Evolutionary conservation across 2,113 vertebrate genomes (phyloP).

Genomic region (Chionodraco myersi): DNA sequence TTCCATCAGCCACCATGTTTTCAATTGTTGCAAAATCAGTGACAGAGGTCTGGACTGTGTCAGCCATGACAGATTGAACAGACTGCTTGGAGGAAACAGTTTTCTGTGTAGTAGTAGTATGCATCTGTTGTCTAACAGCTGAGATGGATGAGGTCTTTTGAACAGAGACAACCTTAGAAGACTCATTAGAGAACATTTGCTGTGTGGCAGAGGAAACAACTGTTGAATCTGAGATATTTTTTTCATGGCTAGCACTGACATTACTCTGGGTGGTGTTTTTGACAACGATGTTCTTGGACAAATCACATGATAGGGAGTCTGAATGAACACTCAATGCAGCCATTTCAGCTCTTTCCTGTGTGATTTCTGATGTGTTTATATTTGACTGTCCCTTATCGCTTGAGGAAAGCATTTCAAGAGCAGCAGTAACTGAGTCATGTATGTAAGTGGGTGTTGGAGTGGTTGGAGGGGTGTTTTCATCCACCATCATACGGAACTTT

Average conservation of each 20-base stretch:
- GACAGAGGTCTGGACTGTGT: conserved; percentile 53
- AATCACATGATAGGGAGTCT: conserved; percentile 59
- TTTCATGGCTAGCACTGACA: conserved; percentile 58
- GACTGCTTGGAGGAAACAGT: conserved; percentile 66
- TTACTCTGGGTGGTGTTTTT: conserved; percentile 60
- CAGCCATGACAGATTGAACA: conserved; percentile 43
- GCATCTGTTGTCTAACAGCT: conserved; percentile 72
- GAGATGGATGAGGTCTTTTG: conserved; percentile 76
- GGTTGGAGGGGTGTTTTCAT: conserved; percentile 79
- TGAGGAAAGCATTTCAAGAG: conserved; percentile 75
- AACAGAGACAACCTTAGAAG: conserved; percentile 64
- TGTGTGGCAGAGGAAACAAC: conserved; percentile 66
- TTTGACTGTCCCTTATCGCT: conserved; percentile 56
- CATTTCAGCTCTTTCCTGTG: conserved; percentile 59
- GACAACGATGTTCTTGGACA: conserved; percentile 53
- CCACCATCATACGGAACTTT: conserved; percentile 85
- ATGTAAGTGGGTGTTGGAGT: conserved; percentile 69
- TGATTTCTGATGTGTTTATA: conserved; percentile 58
- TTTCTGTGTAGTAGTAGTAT: conserved; percentile 71
- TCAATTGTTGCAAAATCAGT: conserved; percentile 60
- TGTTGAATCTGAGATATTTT: conserved; percentile 56
- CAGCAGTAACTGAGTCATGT: conserved; percentile 72
- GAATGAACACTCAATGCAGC: conserved; percentile 50
- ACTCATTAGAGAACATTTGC: conserved; percentile 74
- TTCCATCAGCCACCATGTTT: conserved; percentile 39